Base-by-base conservation (phyloP, 2,797 vertebrate species). In the Myotis daubentonii region DNA sequence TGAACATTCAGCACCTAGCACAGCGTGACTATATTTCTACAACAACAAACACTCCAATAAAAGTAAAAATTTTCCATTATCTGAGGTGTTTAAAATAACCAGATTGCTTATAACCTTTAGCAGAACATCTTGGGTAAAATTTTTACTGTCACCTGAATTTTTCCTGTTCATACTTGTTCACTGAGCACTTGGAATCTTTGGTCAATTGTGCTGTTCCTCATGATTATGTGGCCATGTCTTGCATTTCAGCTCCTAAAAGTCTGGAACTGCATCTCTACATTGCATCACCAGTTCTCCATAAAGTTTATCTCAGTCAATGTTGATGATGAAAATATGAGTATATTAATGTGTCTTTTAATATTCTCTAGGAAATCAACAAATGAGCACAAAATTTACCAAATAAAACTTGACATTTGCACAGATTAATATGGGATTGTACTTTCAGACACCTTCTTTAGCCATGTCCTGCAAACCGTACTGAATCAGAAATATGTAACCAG, bases 1-100 rank as follows among this genome's bases (percentile, higher is more conserved):
- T 83, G 66, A 96, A 86, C 44, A 91, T 72, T 91, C 79, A 66
- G 79, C 75, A 95, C 30, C 41, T 68, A 84, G 66, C 80, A 93
- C 8, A 87, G 71, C n/a, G 55, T 60, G 28, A 62, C 41, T 94
- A 74, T 75, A 62, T 79, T 93, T 92, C 49, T 88, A 57, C 11
- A 53, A 79, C 62, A 80, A 80, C 7, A 88, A 95, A 83, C 11
- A 82, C 80, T 93, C 41, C 49, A 91, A 83, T 82, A 89, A 82
- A 87, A 89, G 51, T 87, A 44, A 94, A 88, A 84, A n/a, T 66
- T 72, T 87, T 30, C n/a, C 68, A 51, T 93, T 92, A 87, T 84
- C 19, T n/a, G 47, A 51, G 38, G 44, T 62, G 25, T 81, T 90
- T 89, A 72, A 87, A 76, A 95, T 53, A 93, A 81, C 30, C 23